Base-by-base conservation (phyloP, 1,140 invertebrate genomes). In the Pogonomyrmex californicus region DNA sequence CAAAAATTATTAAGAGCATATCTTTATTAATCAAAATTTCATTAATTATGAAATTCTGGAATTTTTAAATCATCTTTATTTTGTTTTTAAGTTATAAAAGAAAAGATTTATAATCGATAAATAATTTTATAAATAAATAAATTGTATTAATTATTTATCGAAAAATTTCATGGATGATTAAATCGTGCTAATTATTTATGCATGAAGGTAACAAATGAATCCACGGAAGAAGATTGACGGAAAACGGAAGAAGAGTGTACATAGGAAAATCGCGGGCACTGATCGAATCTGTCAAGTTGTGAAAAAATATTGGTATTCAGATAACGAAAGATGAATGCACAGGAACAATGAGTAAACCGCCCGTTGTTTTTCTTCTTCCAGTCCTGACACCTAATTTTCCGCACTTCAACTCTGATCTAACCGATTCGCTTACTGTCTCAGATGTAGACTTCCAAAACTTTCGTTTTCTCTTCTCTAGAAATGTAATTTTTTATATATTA, bases 341-440 rank as follows among this genome's bases (percentile, higher is more conserved):
- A 63, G 86, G 86, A 86, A 88, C 87, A 91, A 90, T 87, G 88
- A 92, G 82, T 56, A 23, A 23, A 60, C 63, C 73, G 44, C 12
- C 56, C 68, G 54, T 47, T 81, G 62, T 86, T 88, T 86, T 88
- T 87, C 65, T 86, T 36, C 33, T 44, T 71, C 36, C 65, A 85
- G 85, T 60, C 87, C 38, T 88, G 91, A 93, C 91, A 93, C 89
- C 89, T 93, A 93, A 93, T 92, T 93, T 92, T 91, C 92, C 91
- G 91, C 92, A 91, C 90, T 92, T 92, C 91, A 89, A 88, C 86
- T 86, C 88, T 90, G 91, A 92, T 93, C 89, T 88, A 87, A 88
- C 91, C 91, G 88, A 91, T 91, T 92, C 91, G 87, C 70, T 23
- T 14, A 86, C 87, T 91, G 85, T 83, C 63, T 75, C 62, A 49